Conservation (phyloP, 2,113 vertebrate genomes). For the Verasper variegatus region DNA sequence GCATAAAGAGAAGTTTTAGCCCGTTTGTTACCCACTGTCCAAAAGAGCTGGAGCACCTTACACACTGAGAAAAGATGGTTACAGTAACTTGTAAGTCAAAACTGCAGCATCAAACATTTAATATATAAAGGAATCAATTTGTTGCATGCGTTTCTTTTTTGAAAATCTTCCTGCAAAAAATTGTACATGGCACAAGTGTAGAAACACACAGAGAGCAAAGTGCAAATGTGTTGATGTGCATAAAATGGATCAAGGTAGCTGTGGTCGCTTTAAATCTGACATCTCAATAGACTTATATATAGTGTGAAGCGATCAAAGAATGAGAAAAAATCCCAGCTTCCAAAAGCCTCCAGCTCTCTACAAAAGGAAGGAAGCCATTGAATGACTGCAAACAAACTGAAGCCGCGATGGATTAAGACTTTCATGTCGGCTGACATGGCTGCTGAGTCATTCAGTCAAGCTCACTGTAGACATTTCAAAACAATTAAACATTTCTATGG, state of each 20-base stretch:
- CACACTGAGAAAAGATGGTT: no score
- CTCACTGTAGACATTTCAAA: slow-evolving; percentile 54
- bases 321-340: slow-evolving; percentile 4
- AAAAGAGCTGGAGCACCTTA: no score
- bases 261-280: slow-evolving; percentile 33
- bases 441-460: slow-evolving; percentile 60
- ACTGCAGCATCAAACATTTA: no score
- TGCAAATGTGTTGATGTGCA: slow-evolving; percentile 24
- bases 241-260: slow-evolving; percentile 17
- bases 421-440: slow-evolving; percentile 38
- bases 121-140: not conserved
- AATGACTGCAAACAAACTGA: slow-evolving; percentile 53
- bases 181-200: not conserved
- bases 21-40: no score
- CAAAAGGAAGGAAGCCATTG: slow-evolving; percentile 34
- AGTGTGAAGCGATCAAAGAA: slow-evolving; percentile 39
- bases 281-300: slow-evolving; percentile 27
- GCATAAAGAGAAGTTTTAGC: no score
- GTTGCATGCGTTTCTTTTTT: not conserved
- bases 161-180: not conserved
- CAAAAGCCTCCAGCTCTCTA: slow-evolving; percentile 16
- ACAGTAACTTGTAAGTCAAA: no score
- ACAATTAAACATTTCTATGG: slow-evolving; percentile 60
- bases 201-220: slow-evolving; percentile 1
- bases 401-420: slow-evolving; percentile 43